phyloP scores from a whole-genome alignment of 2,113 vertebrate species.

The Zingel zingel region DNA sequence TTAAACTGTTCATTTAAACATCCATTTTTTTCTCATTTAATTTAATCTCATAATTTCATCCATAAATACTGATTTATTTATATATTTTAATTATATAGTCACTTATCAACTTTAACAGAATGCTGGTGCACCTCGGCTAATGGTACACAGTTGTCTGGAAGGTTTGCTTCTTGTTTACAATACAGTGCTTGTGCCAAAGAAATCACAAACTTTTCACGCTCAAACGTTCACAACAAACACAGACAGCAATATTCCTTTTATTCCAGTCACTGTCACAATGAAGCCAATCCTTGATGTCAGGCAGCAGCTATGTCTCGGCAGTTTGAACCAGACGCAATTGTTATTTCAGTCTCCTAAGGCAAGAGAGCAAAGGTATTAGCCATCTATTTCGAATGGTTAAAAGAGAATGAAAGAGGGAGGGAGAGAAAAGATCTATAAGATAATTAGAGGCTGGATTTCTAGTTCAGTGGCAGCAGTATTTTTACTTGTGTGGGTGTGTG shows the following conservation, averaged over 20 bases:
- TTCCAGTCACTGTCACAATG: constrained; percentile 37
- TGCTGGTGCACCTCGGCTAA: background rate
- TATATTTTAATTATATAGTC: background rate
- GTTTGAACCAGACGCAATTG: constrained; percentile 50
- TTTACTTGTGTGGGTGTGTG: constrained; percentile 17
- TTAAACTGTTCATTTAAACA: constrained; percentile 32
- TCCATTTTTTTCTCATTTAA: background rate
- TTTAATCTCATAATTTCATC: background rate
- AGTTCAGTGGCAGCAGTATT: constrained; percentile 52
- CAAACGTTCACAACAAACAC: background rate
- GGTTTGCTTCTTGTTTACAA: background rate
- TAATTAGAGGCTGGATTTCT: constrained; percentile 70
- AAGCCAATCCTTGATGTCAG: constrained; percentile 30
- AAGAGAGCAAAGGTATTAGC: constrained; percentile 57
- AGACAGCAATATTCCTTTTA: constrained; percentile 23
- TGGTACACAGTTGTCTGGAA: background rate
- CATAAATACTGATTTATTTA: background rate
- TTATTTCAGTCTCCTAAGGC: constrained; percentile 52
- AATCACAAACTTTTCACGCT: background rate
- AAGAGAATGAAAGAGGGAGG: constrained; percentile 41
- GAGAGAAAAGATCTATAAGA: constrained; percentile 63
- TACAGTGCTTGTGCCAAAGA: background rate
- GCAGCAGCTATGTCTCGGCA: constrained; percentile 25
- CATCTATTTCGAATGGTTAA: constrained; percentile 67
- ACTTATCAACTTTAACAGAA: background rate